Percentiles rank a stretch among this genome's conserved stretches.
These are phyloP conservation scores for Chironex yamaguchii DNA, from an alignment of 30 jellyfish, hydroid and myxozoan genomes.

Conservation along the genomic window DNA sequence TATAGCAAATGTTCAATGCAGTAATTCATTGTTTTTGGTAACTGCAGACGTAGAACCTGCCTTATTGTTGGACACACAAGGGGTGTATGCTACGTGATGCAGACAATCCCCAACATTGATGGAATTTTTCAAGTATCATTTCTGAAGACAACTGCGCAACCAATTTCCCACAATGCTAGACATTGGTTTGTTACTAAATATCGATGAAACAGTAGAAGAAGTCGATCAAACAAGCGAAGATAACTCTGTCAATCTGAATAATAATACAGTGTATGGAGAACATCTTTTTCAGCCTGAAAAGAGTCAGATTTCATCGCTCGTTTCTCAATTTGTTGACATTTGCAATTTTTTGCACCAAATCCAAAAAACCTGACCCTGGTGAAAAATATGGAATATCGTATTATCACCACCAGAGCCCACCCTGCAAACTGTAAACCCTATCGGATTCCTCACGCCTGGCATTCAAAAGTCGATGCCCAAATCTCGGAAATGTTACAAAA, in stretches of 20 bases:
- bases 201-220: neutral
- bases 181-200: neutral
- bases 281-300: neutral
- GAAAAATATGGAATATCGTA: conserved; percentile 11
- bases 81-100: conserved; percentile 32
- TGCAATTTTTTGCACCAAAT: conserved; percentile 43
- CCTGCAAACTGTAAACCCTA: conserved; percentile 12
- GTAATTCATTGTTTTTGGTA: conserved; percentile 6
- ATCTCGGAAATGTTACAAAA: conserved; percentile 9
- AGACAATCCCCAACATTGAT: conserved; percentile 5
- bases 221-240: neutral
- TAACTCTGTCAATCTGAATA: neutral
- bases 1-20: conserved; percentile 2
- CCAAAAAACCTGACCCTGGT: conserved; percentile 45
- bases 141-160: neutral
- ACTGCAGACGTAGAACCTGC: conserved; percentile 27
- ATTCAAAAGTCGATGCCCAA: conserved; percentile 1
- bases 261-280: conserved; percentile 2
- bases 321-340: neutral
- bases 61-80: neutral
- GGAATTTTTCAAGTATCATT: conserved; percentile 23
- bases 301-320: neutral
- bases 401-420: conserved; percentile 3
- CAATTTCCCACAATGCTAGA: neutral
- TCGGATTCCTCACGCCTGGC: conserved; percentile 41